A percentile compares a stretch with the other conserved stretches of the same genome.
phyloP scores from a whole-genome alignment of 2,113 vertebrate species.

The Bucco capensis region DNA sequence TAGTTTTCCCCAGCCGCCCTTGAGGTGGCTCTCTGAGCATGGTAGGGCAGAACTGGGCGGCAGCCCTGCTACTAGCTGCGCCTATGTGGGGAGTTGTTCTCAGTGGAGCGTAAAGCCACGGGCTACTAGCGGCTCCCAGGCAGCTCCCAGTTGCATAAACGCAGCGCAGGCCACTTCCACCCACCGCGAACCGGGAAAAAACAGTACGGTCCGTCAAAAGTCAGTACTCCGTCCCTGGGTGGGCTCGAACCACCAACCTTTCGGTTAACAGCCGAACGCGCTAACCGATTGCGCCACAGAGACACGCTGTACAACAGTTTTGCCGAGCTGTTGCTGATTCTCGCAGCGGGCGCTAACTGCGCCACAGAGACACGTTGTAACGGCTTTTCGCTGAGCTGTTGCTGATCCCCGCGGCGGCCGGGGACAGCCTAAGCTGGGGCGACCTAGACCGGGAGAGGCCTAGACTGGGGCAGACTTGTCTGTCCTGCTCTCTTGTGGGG shows the following conservation, averaged over 20 bases:
- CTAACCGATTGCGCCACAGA: slow-evolving; percentile 72
- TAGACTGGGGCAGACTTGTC: neutral
- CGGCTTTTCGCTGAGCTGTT: too few species aligned
- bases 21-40: rapidly evolving
- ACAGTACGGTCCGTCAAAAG: neutral
- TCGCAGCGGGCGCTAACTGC: too few species aligned
- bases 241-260: slow-evolving; percentile 75
- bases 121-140: rapidly evolving
- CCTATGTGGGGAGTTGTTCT: rapidly evolving
- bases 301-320: neutral
- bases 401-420: rapidly evolving
- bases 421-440: too few species aligned
- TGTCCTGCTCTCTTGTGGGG: neutral
- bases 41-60: rapidly evolving
- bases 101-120: rapidly evolving
- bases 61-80: rapidly evolving
- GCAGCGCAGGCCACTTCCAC: rapidly evolving
- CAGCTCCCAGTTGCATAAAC: rapidly evolving
- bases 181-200: rapidly evolving
- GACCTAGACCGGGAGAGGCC: too few species aligned
- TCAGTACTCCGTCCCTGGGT: slow-evolving; percentile 45
- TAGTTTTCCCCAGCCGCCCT: rapidly evolving
- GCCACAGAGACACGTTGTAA: too few species aligned
- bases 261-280: slow-evolving; percentile 70
- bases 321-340: too few species aligned